phyloP scores from a whole-genome alignment of 2,113 vertebrate species.

The Nanorana parkeri region DNA sequence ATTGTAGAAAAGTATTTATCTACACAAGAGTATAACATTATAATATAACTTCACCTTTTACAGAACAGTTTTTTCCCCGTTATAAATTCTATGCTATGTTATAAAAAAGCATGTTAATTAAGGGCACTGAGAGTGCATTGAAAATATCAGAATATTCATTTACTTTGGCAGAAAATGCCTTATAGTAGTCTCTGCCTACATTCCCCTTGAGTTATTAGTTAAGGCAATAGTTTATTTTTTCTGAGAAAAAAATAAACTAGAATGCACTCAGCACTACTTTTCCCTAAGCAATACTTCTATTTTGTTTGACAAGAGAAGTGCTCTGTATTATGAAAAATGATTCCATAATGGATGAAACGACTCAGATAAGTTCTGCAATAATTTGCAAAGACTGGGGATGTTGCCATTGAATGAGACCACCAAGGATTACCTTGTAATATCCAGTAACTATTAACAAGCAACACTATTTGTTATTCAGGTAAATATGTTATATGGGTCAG shows the following conservation, averaged over 20 bases:
- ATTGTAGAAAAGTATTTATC: not conserved
- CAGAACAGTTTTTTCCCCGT: not conserved
- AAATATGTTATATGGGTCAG: not conserved
- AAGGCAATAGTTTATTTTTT: conserved; percentile 92
- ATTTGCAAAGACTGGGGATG: conserved; percentile 68
- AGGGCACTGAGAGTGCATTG: conserved; percentile 44
- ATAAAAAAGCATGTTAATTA: conserved; percentile 37
- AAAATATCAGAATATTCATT: conserved; percentile 69
- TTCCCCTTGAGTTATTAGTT: conserved; percentile 91
- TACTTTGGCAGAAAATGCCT: conserved; percentile 73
- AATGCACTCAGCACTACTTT: conserved; percentile 73
- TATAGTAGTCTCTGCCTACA: conserved; percentile 76
- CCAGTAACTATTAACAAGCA: conserved; percentile 35
- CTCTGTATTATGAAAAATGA: conserved; percentile 86
- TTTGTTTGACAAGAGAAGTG: conserved; percentile 90
- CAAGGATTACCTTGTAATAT: conserved; percentile 69
- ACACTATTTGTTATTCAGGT: not conserved
- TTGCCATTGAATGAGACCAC: conserved; percentile 73
- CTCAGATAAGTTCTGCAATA: conserved; percentile 71
- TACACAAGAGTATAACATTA: too few species aligned
- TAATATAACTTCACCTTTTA: not conserved
- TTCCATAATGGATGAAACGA: conserved; percentile 81
- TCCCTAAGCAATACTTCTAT: conserved; percentile 73
- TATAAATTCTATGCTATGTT: conserved; percentile 33
- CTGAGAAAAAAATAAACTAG: conserved; percentile 87